Base-by-base conservation (phyloP, 92 coral and sea anemone species). In the Blastomussa wellsi region DNA sequence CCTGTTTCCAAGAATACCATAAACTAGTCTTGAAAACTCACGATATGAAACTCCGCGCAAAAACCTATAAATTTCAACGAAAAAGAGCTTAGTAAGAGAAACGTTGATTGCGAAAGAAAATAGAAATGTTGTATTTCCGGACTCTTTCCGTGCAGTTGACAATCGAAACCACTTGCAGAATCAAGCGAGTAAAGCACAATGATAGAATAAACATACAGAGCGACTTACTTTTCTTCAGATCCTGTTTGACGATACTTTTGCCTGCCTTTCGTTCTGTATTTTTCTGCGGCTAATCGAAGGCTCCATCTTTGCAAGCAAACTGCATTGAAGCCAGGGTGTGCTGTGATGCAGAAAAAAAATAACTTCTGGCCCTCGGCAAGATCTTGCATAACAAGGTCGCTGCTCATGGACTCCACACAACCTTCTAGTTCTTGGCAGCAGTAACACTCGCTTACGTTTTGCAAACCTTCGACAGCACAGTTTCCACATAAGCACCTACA, bases 291-390 rank as follows among this genome's bases (percentile, higher is more conserved):
- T 79, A 87, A 33, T 72, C 91, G 33, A 26, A 89, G 81, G 76
- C 93, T 92, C 95, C 95, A 92, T 74, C 89, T 89, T 79, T 92
- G 86, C 41, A 89, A 79, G 81, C 95, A 92, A 31, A 92, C 92
- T 48, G 84, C 86, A 37, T 74, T 53, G 82, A 92, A 92, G 55
- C 95, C 92, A 13, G 95, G 95, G 82, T 92, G 95, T 38, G 72
- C 78, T 11, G 88, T 91, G 33, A 92, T 75, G 52, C 95, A 92
- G 41, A 79, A 57, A 44, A 44, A 44, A 44, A 44, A 44, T 41
- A 79, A 79, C 10, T 28, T 47, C 7, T 29, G 44, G 22, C 57
- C 80, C 1, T 67, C 53, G 52, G 36, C 57, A 51, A 88, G 83
- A 49, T 88, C 95, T 82, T 82, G 86, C 44, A 74, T 64, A 7